Evolutionary conservation across 2,888 invertebrate genomes (phyloP).

Genomic region (Operophtera brumata): DNA sequence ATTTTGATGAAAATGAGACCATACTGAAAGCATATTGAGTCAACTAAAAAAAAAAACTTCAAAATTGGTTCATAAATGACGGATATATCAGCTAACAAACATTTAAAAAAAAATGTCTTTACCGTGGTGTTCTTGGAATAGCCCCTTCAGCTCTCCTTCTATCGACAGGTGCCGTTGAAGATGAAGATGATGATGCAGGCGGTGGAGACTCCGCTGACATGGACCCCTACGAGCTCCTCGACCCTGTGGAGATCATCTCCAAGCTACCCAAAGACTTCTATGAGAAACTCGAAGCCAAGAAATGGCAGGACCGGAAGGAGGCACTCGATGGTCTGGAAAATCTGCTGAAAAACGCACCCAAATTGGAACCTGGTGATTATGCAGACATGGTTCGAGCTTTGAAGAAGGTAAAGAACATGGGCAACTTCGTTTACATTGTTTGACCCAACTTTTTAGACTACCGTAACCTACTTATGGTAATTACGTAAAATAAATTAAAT

Average conservation of each 20-base stretch:
- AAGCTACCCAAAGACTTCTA: conserved; percentile 97
- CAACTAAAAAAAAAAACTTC: too few relatives aligned
- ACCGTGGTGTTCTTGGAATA: too few relatives aligned
- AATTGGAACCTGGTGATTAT: conserved; percentile 95
- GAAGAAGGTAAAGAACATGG: conserved; percentile 88
- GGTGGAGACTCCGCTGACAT: conserved; percentile 84
- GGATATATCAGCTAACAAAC: too few relatives aligned
- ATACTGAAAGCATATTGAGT: too few relatives aligned
- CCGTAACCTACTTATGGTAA: too few relatives aligned
- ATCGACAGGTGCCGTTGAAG: conserved; percentile 63
- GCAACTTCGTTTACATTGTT: too few relatives aligned
- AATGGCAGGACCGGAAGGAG: conserved; percentile 98
- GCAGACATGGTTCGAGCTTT: conserved; percentile 92
- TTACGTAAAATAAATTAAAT: too few relatives aligned
- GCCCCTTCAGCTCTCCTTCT: neutral
- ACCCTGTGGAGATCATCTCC: conserved; percentile 95
- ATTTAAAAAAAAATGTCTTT: too few relatives aligned
- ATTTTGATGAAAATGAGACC: too few relatives aligned
- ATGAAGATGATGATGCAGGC: conserved; percentile 81
- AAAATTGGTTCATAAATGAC: too few relatives aligned
- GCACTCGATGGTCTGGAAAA: conserved; percentile 91
- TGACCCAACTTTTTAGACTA: too few relatives aligned
- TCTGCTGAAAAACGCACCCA: conserved; percentile 88
- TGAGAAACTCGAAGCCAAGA: conserved; percentile 95
- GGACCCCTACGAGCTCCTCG: conserved; percentile 94